Evolutionary conservation across 2,797 vertebrate species (phyloP).

Genomic region (Odontamblyopus lacepedii): DNA sequence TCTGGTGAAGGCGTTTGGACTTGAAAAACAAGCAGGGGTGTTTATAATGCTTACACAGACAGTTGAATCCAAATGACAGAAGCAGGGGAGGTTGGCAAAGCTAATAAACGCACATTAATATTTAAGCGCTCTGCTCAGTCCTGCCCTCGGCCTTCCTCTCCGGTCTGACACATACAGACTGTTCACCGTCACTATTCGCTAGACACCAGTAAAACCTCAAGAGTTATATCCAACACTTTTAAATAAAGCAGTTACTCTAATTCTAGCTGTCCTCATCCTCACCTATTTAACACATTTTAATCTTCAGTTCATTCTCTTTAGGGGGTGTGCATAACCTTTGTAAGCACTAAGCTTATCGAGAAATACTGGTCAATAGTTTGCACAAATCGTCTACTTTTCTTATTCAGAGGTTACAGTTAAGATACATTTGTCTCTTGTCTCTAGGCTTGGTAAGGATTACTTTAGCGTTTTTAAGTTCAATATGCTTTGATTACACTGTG

Average conservation of each 20-base stretch:
- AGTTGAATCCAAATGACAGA: conserved; percentile 58
- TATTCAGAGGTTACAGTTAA: too few species aligned
- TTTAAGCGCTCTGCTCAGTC: conserved; percentile 49
- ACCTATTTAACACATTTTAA: too few species aligned
- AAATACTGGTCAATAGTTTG: too few species aligned
- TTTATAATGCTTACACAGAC: neutral
- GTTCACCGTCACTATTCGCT: conserved; percentile 12
- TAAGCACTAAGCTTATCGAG: too few species aligned
- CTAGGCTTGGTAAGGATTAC: too few species aligned
- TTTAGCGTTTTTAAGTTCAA: neutral
- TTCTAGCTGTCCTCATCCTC: too few species aligned
- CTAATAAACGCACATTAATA: conserved; percentile 66
- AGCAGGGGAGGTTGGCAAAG: conserved; percentile 28
- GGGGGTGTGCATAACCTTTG: too few species aligned
- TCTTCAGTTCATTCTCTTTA: too few species aligned
- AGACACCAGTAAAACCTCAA: neutral
- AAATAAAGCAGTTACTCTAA: neutral
- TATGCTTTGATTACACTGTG: neutral
- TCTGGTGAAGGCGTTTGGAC: neutral
- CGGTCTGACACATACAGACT: conserved; percentile 36
- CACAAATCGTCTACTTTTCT: too few species aligned
- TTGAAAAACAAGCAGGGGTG: neutral
- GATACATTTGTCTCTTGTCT: too few species aligned
- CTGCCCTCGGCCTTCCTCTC: conserved; percentile 20
- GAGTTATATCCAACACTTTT: neutral